Evolutionary conservation across 2,888 invertebrate genomes (phyloP), one percentile per base, ranked within the genome.

Genomic region (Catocala fraxini): DNA sequence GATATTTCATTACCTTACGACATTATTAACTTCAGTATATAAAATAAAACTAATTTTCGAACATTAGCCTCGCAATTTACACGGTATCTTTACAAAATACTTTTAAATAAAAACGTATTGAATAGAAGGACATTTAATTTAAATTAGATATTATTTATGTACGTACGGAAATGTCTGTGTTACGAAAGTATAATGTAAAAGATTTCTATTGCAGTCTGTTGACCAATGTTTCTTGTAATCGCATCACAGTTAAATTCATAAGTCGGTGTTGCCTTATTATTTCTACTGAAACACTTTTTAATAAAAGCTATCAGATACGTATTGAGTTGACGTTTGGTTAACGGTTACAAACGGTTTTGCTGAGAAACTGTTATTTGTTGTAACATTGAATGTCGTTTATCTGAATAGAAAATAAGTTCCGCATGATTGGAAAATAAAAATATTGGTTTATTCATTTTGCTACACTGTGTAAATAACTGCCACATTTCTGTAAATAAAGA

Each of bases 1-100:
- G n/a, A 2, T 25, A 51, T 51, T 56, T 49, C 49, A 56, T 49
- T 58, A 60, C 7, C 41, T 60, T 60, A 41, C 60, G 25, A 56
- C 55, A 55, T n/a, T 55, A 49, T 41, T 25, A n/a, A 55, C 12
- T 56, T 46, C 6, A 9, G 9, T 9, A 10, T 5, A 25, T 0
- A 25, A 60, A 41, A 45, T 55, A 56, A 51, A 60, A 25, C 25
- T 46, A 12, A 46, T 46, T 46, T 55, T 25, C 15, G 39, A 41
- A 12, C 49, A n/a, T 46, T 45, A 9, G 12, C 39, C 42, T 46
- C 15, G 51, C 58, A 49, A 52, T 51, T 52, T 25, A 9, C 12
- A 48, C 47, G 51, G 13, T 41, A 39, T 59, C 13, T 6, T 45
- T 59, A n/a, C 43, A 9, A 59, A 43, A 48, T 15, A 46, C 45